These are phyloP conservation scores for Riptortus pedestris DNA, from an alignment of 1,140 invertebrate genomes.

Conservation along the genomic window DNA sequence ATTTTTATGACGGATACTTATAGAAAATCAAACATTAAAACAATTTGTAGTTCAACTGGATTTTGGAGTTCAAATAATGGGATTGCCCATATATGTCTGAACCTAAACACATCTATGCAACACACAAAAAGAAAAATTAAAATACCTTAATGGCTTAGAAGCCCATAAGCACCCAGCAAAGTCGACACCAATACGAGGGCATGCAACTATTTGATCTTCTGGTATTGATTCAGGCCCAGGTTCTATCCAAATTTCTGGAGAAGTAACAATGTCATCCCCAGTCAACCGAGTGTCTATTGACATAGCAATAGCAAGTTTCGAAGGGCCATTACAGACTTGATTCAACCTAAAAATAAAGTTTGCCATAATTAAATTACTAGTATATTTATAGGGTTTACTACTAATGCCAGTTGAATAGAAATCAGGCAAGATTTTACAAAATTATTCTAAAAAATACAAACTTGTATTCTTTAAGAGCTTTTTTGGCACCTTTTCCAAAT, in stretches of 20 bases:
- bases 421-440: no score
- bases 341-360: constrained; percentile 39
- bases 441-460: no score
- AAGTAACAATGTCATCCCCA: constrained; percentile 43
- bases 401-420: no score
- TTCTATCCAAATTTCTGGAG: constrained; percentile 52
- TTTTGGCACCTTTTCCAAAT: constrained; percentile 19
- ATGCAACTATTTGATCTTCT: constrained; percentile 21
- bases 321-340: constrained; percentile 64
- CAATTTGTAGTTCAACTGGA: no score
- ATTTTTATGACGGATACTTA: no score
- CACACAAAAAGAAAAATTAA: no score
- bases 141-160: constrained; percentile 55
- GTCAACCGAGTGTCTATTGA: constrained; percentile 50
- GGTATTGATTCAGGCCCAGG: background rate
- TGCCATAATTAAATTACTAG: no score
- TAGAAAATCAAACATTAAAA: no score
- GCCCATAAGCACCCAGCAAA: constrained; percentile 51
- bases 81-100: no score
- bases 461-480: constrained; percentile 25
- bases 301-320: constrained; percentile 63
- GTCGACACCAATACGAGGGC: constrained; percentile 54
- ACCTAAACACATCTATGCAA: no score
- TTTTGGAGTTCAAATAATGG: no score
- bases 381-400: no score